Percentiles rank a stretch among this genome's conserved stretches.
phyloP scores from a whole-genome alignment of 2,888 invertebrate species.

The Tetanocera ferruginea region DNA sequence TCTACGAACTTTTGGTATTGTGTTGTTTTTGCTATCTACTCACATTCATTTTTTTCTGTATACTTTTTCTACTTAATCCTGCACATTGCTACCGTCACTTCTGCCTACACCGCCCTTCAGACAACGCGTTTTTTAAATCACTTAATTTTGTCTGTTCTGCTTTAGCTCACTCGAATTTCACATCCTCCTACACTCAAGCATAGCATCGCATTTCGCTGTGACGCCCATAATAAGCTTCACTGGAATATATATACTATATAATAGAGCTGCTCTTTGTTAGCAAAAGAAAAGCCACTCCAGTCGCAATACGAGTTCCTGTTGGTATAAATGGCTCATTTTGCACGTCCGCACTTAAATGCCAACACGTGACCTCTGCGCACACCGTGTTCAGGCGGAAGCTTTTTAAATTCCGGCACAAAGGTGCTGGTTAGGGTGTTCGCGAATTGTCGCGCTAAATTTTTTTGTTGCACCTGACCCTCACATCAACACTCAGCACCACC shows the following conservation, averaged over 20 bases:
- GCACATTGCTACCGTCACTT: not conserved
- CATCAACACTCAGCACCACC: constrained; percentile 7
- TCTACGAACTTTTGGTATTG: constrained; percentile 33
- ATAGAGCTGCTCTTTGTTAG: not conserved
- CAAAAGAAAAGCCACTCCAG: constrained; percentile 8
- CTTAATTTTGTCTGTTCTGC: constrained; percentile 22
- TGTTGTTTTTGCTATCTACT: not conserved
- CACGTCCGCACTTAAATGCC: constrained; percentile 68
- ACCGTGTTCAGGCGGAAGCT: constrained; percentile 21
- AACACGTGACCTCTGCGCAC: constrained; percentile 64
- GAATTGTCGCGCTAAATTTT: constrained; percentile 26
- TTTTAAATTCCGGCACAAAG: not conserved
- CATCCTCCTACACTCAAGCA: not conserved
- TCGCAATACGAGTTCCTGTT: not conserved
- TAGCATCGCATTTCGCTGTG: not conserved
- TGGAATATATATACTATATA: not conserved
- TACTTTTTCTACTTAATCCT: not conserved
- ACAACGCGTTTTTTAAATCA: constrained; percentile 15
- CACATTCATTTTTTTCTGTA: not conserved
- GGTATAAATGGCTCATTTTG: constrained; percentile 59
- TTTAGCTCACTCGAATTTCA: not conserved
- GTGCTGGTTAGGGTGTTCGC: constrained; percentile 12
- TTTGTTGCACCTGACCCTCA: not conserved
- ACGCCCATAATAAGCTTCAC: constrained; percentile 27
- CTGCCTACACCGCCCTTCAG: not conserved